Percentiles rank a stretch among this genome's conserved stretches.
phyloP scores from a whole-genome alignment of 2,113 vertebrate genomes.

The Cyanoderma ruficeps region DNA sequence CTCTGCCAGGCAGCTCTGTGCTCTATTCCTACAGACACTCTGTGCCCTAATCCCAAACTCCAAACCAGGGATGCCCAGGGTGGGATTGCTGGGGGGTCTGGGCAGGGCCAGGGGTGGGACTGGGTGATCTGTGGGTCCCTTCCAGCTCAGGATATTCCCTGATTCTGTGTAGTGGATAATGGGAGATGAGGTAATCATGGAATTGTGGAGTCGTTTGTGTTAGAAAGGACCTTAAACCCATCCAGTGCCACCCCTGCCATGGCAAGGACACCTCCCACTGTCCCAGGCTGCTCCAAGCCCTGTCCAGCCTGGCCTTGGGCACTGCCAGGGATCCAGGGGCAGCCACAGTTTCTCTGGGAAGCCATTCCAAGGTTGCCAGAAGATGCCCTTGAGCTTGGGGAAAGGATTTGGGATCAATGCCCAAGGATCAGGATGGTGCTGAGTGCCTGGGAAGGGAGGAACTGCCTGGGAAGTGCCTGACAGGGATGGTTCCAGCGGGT shows the following conservation, averaged over 20 bases:
- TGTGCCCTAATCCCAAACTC: too few species aligned
- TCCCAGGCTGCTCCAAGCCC: not conserved
- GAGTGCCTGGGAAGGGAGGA: not conserved
- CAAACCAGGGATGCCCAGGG: not conserved
- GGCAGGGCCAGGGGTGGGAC: rapidly evolving
- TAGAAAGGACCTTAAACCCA: not conserved
- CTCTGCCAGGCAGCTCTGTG: not conserved
- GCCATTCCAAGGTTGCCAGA: not conserved
- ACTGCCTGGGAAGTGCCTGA: not conserved
- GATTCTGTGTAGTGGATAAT: not conserved
- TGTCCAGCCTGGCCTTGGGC: not conserved
- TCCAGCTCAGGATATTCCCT: not conserved
- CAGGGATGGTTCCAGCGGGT: not conserved
- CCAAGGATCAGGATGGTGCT: not conserved
- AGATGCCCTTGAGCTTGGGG: not conserved
- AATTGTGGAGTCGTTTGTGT: not conserved
- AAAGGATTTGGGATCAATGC: not conserved
- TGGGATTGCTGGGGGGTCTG: not conserved
- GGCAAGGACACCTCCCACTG: not conserved
- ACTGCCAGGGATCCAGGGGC: not conserved
- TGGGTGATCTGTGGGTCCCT: not conserved
- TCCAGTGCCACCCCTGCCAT: not conserved
- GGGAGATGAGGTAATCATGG: not conserved
- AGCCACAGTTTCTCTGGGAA: not conserved
- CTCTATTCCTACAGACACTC: too few species aligned